Evolutionary conservation across 2,113 vertebrate genomes (phyloP), one percentile per base, ranked within the genome.

Genomic region (Gallinago paraguaiae): DNA sequence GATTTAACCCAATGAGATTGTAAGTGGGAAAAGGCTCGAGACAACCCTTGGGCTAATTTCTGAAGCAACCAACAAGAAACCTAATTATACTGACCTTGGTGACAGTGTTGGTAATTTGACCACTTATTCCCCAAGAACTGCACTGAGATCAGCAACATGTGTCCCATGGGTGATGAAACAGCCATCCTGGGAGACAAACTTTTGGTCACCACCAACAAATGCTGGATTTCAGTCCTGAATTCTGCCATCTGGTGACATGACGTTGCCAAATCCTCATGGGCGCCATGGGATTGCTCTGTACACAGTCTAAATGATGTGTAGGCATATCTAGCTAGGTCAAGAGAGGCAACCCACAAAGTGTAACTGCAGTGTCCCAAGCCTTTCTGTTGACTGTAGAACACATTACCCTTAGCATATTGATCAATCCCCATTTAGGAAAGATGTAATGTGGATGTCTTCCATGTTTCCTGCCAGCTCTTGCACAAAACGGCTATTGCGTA

Each of bases 1-100:
- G 46, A 70, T 87, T 87, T 72, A 90, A 80, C 15, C 14, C 41
- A 64, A 13, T 69, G 63, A 69, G 15, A 63, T 39, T 80, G 16
- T 72, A 85, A 77, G 18, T 54, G 37, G 45, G 46, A 80, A 82
- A 82, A 77, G 37, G 31, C 54, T 92, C 1, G 2, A 51, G 46
- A 71, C 88, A 95, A 69, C 68, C 91, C 54, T 91, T 92, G 78
- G 84, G 46, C 87, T 61, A 68, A 87, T 92, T 95, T 91, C 78
- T 90, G 93, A 82, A 82, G 82, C 90, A 91, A 60, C 8, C 56
- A 82, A 28, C 41, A 72, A 61, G 59, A 56, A 80, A 86, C 23
- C 11, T 80, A 85, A 67, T 96, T 77, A 46, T 87, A 61, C 46
- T 80, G 79, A 90, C 85, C 65, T 91, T 81, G 51, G 61, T 93